These are phyloP conservation scores for Gallinago solitaria DNA, from an alignment of 2,797 vertebrate genomes.

Conservation along the genomic window DNA sequence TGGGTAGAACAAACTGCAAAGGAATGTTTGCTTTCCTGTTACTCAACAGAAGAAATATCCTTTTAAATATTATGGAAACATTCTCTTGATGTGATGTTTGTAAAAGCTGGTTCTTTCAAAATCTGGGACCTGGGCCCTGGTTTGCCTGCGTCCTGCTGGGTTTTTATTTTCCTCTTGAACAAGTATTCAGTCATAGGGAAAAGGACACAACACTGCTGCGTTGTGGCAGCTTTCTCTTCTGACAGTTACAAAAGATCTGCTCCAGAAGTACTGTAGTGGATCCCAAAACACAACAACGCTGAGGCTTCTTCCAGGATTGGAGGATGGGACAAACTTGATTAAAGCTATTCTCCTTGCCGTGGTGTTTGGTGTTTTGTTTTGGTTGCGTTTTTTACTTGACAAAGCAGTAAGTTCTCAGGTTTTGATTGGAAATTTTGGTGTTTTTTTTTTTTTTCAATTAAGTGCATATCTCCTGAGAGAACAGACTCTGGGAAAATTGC, in stretches of 20 bases:
- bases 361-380: background rate
- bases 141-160: background rate
- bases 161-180: background rate
- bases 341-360: background rate
- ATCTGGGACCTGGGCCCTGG: background rate
- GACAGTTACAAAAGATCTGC: background rate
- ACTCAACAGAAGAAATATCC: background rate
- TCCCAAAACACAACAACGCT: background rate
- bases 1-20: background rate
- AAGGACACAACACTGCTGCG: fast-evolving
- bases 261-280: background rate
- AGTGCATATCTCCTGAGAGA: background rate
- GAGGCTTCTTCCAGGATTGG: background rate
- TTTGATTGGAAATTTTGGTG: background rate
- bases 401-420: background rate
- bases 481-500: background rate
- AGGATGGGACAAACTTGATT: background rate
- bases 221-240: background rate
- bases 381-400: background rate
- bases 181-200: background rate
- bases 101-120: background rate
- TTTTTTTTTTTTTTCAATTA: background rate
- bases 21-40: constrained; percentile 13
- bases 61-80: background rate
- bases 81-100: background rate